Base-by-base conservation (phyloP, 2,888 invertebrate species). In the Choreutis nemorana region DNA sequence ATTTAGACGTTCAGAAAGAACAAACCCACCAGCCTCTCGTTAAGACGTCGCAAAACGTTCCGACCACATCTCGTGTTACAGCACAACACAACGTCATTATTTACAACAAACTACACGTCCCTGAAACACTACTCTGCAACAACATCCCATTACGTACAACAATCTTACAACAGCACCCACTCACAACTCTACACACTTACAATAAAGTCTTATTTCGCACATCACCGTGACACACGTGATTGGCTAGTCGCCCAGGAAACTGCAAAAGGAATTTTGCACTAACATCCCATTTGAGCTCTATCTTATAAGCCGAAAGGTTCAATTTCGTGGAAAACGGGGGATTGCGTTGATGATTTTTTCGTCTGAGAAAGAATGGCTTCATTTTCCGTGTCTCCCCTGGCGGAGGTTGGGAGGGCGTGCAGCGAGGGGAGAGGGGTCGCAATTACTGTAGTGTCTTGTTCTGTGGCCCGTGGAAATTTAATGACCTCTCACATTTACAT, bases 311-410 rank as follows among this genome's bases (percentile, higher is more conserved):
- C n/a, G n/a, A n/a, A n/a, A n/a, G n/a, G n/a, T n/a, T n/a, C n/a
- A n/a, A n/a, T n/a, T n/a, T n/a, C n/a, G n/a, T n/a, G n/a, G n/a
- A n/a, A n/a, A n/a, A n/a, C n/a, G n/a, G n/a, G n/a, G n/a, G n/a
- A n/a, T n/a, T n/a, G n/a, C n/a, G n/a, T n/a, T n/a, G n/a, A n/a
- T n/a, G n/a, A n/a, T n/a, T n/a, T n/a, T n/a, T n/a, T n/a, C n/a
- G n/a, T n/a, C n/a, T n/a, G n/a, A n/a, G n/a, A n/a, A n/a, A 48
- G 37, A 51, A 67, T 58, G 58, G 55, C 62, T 68, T 61, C 53
- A 68, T 68, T 61, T 53, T 44, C 41, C 41, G 42, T 42, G 31
- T 38, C 44, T 46, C 53, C 57, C 57, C 54, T 48, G 33, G 30
- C n/a, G n/a, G n/a, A n/a, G n/a, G n/a, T n/a, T n/a, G n/a, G 39